These are phyloP conservation scores for Lutjanus erythropterus DNA, from an alignment of 2,113 vertebrate species.

Conservation along the genomic window DNA sequence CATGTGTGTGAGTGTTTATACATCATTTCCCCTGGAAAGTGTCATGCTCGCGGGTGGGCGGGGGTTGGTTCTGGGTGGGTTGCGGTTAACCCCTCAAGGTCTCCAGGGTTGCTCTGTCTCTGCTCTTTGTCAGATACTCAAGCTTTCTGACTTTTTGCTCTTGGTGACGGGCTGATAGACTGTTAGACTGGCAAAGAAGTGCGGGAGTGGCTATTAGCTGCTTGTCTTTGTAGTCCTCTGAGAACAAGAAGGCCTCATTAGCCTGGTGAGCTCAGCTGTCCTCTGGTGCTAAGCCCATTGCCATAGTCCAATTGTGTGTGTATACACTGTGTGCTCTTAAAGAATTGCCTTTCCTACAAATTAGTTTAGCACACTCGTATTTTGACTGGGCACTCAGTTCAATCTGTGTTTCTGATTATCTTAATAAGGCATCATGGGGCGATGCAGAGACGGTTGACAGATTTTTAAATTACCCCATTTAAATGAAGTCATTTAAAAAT, in stretches of 20 bases:
- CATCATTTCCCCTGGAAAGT: slow-evolving; percentile 81
- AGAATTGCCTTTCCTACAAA: slow-evolving; percentile 20
- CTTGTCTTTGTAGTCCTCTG: slow-evolving; percentile 61
- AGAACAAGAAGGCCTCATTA: slow-evolving; percentile 72
- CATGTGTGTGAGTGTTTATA: slow-evolving; percentile 78
- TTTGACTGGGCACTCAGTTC: slow-evolving; percentile 4
- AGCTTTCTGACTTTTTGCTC: slow-evolving; percentile 55
- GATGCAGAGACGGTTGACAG: neutral
- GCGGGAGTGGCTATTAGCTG: slow-evolving; percentile 64
- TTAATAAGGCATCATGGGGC: slow-evolving; percentile 16
- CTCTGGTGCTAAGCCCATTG: slow-evolving; percentile 46
- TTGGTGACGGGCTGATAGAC: slow-evolving; percentile 51
- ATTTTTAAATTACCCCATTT: slow-evolving; percentile 20
- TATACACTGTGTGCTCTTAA: slow-evolving; percentile 10
- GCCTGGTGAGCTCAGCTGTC: slow-evolving; percentile 67
- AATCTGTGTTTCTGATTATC: slow-evolving; percentile 21
- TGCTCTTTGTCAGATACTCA: slow-evolving; percentile 76
- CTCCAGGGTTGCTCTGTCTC: slow-evolving; percentile 70
- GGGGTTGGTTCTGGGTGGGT: slow-evolving; percentile 76
- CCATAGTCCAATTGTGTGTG: slow-evolving; percentile 42
- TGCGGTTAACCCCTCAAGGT: slow-evolving; percentile 73
- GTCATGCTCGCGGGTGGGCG: slow-evolving; percentile 71
- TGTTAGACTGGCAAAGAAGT: slow-evolving; percentile 52
- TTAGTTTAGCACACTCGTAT: slow-evolving; percentile 5
- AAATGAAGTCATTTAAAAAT: slow-evolving; percentile 9